These are phyloP conservation scores for human (Homo sapiens) DNA, from an alignment of 2,113 vertebrate species.

Conservation along the genomic window GRCh38 chr6:107611001-107611500, in stretches of 20 bases:
- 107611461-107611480: conserved; percentile 81
- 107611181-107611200: conserved; percentile 48
- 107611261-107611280: background rate
- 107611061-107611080: background rate
- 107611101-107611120: background rate
- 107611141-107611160: background rate
- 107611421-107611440: conserved; percentile 78
- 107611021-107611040: background rate
- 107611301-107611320: conserved; percentile 12
- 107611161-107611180: conserved; percentile 1
- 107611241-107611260: conserved; percentile 32
- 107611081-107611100: background rate
- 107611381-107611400: conserved; percentile 66
- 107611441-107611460: conserved; percentile 81
- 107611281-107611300: background rate
- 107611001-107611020: background rate
- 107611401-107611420: conserved; percentile 83
- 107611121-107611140: conserved; percentile 11
- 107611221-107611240: conserved; percentile 20
- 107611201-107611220: conserved; percentile 59
- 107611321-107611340: conserved; percentile 61
- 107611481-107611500: conserved; percentile 85
- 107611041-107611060: background rate
- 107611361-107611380: conserved; percentile 76
- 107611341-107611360: conserved; percentile 72